Base-by-base conservation (phyloP, 2,888 invertebrate genomes). In the Colostygia pectinataria region DNA sequence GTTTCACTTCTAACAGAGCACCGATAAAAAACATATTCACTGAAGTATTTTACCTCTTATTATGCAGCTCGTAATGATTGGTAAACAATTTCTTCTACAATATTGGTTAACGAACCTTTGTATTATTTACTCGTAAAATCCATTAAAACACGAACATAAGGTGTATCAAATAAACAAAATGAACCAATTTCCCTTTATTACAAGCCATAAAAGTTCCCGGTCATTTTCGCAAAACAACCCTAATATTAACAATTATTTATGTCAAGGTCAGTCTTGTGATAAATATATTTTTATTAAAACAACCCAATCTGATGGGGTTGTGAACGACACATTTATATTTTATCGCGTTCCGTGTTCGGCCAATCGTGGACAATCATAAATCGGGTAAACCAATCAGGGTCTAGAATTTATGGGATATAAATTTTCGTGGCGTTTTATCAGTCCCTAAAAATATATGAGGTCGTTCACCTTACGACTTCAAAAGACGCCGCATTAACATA, bases 161-260 rank as follows among this genome's bases (percentile, higher is more conserved):
- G 52, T 55, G 29, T 45, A 47, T 46, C 45, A 46, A 59, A 57
- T 59, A 55, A 59, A 59, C 53, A 57, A 48, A 54, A 56, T 52
- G 50, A 48, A 41, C 57, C 59, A 57, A 59, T 55, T 59, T 45
- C 42, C 53, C 40, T 59, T 55, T 57, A 52, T 55, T 57, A 54
- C 40, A 18, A 31, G 25, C 47, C 51, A 36, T 57, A 57, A 57
- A 53, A 48, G 33, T 40, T 36, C 36, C 49, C 20, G 41, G 18
- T 34, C 42, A 42, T 43, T 53, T 53, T 37, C 28, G 38, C 29
- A 28, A 43, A 55, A 41, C 14, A 38, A 29, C 43, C 27, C 31
- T 23, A 20, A 36, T 52, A 47, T 48, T 37, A 43, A 36, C 40
- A 39, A 32, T 43, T 41, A 49, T 44, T 37, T 34, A 29, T 41